Evolutionary conservation across 2,113 vertebrate genomes (phyloP).

Genomic region (Ciconia stormi): DNA sequence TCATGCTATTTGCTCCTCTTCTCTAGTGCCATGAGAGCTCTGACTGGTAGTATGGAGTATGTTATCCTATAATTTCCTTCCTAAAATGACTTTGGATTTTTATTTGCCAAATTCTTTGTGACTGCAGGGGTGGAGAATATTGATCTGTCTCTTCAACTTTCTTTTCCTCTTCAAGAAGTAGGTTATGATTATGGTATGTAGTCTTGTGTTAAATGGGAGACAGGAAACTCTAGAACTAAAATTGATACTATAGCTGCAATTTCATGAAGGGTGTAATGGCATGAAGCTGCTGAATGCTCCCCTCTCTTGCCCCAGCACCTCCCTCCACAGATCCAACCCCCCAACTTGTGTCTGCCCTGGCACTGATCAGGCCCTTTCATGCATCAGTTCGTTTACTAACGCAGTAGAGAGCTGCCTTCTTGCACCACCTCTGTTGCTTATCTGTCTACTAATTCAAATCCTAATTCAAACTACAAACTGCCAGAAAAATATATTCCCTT

Average conservation of each 20-base stretch:
- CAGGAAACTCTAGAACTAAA: background rate
- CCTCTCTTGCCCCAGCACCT: background rate
- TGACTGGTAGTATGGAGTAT: background rate
- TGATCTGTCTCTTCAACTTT: background rate
- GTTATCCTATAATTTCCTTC: background rate
- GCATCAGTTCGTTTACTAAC: background rate
- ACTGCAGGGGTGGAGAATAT: background rate
- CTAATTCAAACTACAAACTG: background rate
- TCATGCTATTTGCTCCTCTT: background rate
- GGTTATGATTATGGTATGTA: background rate
- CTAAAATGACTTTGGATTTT: background rate
- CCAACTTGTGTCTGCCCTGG: background rate
- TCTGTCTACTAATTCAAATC: background rate
- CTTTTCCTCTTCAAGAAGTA: background rate
- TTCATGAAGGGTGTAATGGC: background rate
- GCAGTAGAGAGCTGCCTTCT: background rate
- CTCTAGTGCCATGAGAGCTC: background rate
- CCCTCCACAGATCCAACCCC: background rate
- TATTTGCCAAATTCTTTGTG: background rate
- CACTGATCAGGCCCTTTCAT: background rate
- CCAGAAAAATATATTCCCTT: background rate
- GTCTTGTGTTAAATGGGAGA: background rate
- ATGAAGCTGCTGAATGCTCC: background rate
- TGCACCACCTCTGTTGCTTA: background rate
- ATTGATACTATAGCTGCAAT: background rate